These are phyloP conservation scores for Amiota minor DNA, from an alignment of 2,888 invertebrate genomes.

Conservation along the genomic window DNA sequence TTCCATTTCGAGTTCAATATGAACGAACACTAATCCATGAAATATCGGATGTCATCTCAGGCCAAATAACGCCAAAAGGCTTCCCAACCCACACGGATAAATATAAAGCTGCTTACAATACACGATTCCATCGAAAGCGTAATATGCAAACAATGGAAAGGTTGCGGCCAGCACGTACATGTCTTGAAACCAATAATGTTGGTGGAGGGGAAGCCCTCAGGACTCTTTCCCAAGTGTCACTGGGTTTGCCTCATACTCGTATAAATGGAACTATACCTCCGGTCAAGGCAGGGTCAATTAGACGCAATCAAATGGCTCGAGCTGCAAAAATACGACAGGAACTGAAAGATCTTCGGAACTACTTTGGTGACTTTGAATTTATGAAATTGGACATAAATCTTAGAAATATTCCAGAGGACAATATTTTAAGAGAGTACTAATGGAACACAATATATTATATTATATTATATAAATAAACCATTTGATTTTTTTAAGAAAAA, in stretches of 20 bases:
- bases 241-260: constrained; percentile 48
- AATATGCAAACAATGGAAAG: not conserved
- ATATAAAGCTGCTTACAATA: too few species aligned
- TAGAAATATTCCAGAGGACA: not conserved
- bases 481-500: too few species aligned
- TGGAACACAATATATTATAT: too few species aligned
- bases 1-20: not conserved
- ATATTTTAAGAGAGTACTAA: too few species aligned
- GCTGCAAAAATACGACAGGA: constrained; percentile 54
- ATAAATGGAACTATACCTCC: not conserved
- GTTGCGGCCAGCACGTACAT: constrained; percentile 25
- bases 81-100: constrained; percentile 63
- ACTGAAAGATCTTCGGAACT: constrained; percentile 56
- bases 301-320: constrained; percentile 41
- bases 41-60: constrained; percentile 56
- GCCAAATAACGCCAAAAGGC: constrained; percentile 61
- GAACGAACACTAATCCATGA: constrained; percentile 34
- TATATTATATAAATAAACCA: too few species aligned
- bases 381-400: constrained; percentile 19
- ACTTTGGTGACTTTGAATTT: constrained; percentile 58
- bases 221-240: constrained; percentile 42
- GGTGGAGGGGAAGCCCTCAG: constrained; percentile 38
- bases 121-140: constrained; percentile 37
- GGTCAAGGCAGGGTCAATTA: not conserved
- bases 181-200: constrained; percentile 29